Conservation (phyloP, 2,888 invertebrate species). For the Trachelus iudaicus region DNA sequence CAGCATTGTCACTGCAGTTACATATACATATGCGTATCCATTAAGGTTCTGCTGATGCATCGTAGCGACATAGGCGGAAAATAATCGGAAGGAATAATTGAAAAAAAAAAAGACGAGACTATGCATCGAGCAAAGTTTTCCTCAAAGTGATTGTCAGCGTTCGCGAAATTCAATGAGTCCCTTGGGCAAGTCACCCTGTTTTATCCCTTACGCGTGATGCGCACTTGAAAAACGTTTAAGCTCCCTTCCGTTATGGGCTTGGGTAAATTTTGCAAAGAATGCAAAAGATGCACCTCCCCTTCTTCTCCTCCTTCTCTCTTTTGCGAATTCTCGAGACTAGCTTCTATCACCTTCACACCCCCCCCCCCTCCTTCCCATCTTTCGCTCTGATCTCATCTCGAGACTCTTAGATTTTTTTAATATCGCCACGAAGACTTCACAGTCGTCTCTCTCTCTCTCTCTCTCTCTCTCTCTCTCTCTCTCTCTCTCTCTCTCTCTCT, state of each 20-base stretch:
- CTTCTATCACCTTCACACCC: background rate
- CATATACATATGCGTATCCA: background rate
- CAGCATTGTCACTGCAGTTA: background rate
- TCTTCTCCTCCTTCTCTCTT: background rate
- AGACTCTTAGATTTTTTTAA: conserved; percentile 22
- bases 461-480: too few species aligned
- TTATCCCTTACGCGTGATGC: background rate
- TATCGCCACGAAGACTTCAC: conserved; percentile 25
- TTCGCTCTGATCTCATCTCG: background rate
- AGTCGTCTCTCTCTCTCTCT: background rate
- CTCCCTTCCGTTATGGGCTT: background rate
- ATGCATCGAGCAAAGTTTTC: background rate
- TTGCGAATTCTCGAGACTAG: background rate
- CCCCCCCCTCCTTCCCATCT: background rate
- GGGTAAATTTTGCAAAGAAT: background rate
- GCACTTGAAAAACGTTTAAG: background rate
- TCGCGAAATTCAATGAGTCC: background rate
- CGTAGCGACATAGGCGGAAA: background rate
- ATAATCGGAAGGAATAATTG: background rate
- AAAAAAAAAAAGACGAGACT: background rate
- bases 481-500: background rate
- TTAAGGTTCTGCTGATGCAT: background rate
- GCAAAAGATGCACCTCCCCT: background rate
- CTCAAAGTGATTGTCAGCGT: background rate
- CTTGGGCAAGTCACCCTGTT: background rate